Base-by-base conservation (phyloP, 2,113 vertebrate species). In the Ploceus nigricollis region DNA sequence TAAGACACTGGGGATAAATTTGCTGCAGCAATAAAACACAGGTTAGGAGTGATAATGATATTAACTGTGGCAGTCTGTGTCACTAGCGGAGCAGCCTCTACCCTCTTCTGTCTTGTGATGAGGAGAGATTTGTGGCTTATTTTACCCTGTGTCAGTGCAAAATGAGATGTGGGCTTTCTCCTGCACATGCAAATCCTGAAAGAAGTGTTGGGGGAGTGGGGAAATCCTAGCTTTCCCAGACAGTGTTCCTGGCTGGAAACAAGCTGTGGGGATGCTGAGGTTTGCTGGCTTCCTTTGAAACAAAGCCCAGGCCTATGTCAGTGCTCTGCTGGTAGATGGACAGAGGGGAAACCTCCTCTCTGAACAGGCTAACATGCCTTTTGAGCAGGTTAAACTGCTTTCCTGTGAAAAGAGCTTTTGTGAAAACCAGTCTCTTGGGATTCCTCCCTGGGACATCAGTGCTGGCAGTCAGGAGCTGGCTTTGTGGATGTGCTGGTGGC, bases 381-480 rank as follows among this genome's bases (percentile, higher is more conserved):
- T 48, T 45, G 60, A 95, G 85, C 72, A 75, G 87, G 89, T 95
- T 82, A 21, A 78, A 15, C 90, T 63, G 64, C 92, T 96, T 91
- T 93, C 14, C 39, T 47, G 1, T 66, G 72, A 84, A 70, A 87
- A 82, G 65, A 66, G 60, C 78, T n/a, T 30, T 91, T 93, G 87
- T 91, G 91, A 35, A 63, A 63, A 71, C 9, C 33, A 31, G 47
- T 91, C 81, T 65, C 77, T 47, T 1, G 65, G 60, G 77, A 6
- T 51, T 89, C 44, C 40, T 77, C 6, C 6, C 24, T 1, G 21
- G 77, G 22, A 37, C 5, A 3, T 39, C 44, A 6, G 63, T 2
- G 21, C 66, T 71, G 91, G 71, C 82, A 79, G 57, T 11, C 3
- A 0, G 27, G 83, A 75, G 61, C 42, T 72, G 2, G 0, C 6